These are phyloP conservation scores for Glaucopsyche alexis DNA, from an alignment of 2,888 invertebrate genomes.

Conservation along the genomic window DNA sequence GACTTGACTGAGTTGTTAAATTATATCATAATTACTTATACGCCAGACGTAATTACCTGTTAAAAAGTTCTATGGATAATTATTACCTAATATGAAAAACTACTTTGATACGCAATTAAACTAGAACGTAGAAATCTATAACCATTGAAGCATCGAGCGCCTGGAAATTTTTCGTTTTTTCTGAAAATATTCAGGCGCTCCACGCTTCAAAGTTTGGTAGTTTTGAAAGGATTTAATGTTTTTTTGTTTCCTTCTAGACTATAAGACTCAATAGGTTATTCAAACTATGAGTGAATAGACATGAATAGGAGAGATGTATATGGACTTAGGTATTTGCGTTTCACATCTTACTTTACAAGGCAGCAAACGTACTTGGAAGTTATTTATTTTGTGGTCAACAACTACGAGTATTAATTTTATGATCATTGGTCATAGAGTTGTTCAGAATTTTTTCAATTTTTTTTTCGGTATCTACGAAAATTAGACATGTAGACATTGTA, in stretches of 20 bases:
- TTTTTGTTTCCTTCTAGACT: not conserved
- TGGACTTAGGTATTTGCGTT: conserved; percentile 7
- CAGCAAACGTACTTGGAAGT: not conserved
- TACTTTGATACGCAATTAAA: too few species aligned
- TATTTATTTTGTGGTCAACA: not conserved
- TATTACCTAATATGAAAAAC: too few species aligned
- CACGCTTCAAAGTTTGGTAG: too few species aligned
- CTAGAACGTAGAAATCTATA: too few species aligned
- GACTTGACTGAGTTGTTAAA: not conserved
- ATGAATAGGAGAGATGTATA: not conserved
- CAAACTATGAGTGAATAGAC: not conserved
- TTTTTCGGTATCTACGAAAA: too few species aligned
- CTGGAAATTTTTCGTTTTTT: too few species aligned
- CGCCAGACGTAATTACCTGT: not conserved
- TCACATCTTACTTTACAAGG: conserved; percentile 10
- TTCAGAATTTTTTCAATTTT: too few species aligned
- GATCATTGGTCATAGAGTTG: too few species aligned
- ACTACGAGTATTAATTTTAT: not conserved
- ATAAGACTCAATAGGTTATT: not conserved
- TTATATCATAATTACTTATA: not conserved
- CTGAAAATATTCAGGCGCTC: too few species aligned
- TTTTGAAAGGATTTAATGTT: not conserved
- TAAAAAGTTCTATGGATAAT: too few species aligned
- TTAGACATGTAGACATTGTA: too few species aligned
- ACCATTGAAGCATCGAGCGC: too few species aligned